Evolutionary conservation across 2,888 invertebrate genomes (phyloP), one percentile per base, ranked within the genome.

Genomic region (Eueremaeus valkanovi): DNA sequence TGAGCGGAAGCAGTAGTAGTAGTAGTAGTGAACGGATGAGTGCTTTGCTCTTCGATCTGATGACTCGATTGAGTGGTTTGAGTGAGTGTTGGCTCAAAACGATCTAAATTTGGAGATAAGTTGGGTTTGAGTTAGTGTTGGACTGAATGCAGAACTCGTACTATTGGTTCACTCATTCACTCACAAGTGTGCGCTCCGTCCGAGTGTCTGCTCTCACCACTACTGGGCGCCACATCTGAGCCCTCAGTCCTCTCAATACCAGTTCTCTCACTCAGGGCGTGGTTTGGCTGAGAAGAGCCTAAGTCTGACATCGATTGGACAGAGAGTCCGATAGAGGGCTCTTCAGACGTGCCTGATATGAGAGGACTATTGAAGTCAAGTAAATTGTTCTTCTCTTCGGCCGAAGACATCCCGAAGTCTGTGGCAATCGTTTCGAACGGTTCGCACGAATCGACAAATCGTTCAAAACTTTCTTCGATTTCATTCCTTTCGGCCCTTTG

Each of bases 31-130:
- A 21, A 51, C 6, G 1, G 21, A 8, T 45, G 13, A 11, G 18
- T 8, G 8, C 21, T 8, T 36, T 8, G 11, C 6, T 36, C 36
- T 36, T 36, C 36, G 21, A 51, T 11, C 3, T 8, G 51, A 51
- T 51, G 61, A 61, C 8, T 27, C 6, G 13, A 29, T 13, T 21
- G 13, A 27, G 61, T 27, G 31, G 13, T 61, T 13, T 21, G 13
- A 27, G 61, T 61, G 13, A 51, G 21, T 21, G 61, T 61, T 31
- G 61, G 29, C 11, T 29, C 29, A 61, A 61, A 33, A 61, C 29
- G 3, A 13, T 61, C 61, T 61, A 61, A 61, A 61, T 61, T 61
- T 61, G 61, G 58, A 9, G 51, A 21, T n/a, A n/a, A n/a, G n/a
- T 51, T 51, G n/a, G 5, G 51, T 51, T 3, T 6, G 16, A 24